Conservation (phyloP, 2,113 vertebrate species). For the Siniperca knerii region DNA sequence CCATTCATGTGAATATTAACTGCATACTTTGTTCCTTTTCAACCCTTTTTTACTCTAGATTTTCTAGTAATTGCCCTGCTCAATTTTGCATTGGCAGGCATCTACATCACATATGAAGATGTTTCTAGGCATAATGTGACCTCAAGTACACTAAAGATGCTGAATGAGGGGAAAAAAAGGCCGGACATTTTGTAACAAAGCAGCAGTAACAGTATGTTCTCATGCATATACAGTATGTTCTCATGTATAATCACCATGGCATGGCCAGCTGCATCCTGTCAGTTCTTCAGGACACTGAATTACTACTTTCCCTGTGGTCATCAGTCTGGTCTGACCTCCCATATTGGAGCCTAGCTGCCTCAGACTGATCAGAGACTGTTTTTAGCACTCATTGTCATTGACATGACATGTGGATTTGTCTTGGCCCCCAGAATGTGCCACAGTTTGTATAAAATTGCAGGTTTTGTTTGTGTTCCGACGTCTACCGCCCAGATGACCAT, state of each 20-base stretch:
- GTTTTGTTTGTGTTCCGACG: constrained; percentile 63
- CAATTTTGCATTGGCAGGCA: neutral
- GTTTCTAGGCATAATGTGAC: neutral
- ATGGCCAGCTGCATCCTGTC: constrained; percentile 44
- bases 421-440: constrained; percentile 61
- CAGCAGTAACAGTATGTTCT: constrained; percentile 16
- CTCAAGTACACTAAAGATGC: neutral
- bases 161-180: neutral
- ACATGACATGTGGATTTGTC: constrained; percentile 78
- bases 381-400: constrained; percentile 72
- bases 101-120: neutral
- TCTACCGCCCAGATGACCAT: constrained; percentile 64
- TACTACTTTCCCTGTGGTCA: constrained; percentile 73
- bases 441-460: constrained; percentile 73
- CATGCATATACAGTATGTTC: constrained; percentile 14
- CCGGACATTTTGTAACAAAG: constrained; percentile 12
- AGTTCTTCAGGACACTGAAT: constrained; percentile 72
- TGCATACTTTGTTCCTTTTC: constrained; percentile 48
- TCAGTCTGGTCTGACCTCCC: constrained; percentile 69
- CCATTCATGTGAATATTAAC: constrained; percentile 54
- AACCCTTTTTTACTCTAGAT: neutral
- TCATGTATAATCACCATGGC: constrained; percentile 29
- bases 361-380: constrained; percentile 68
- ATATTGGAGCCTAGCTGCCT: constrained; percentile 50
- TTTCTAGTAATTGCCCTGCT: neutral